Conservation (phyloP, 2,888 invertebrate genomes). For the Tipula helvola region DNA sequence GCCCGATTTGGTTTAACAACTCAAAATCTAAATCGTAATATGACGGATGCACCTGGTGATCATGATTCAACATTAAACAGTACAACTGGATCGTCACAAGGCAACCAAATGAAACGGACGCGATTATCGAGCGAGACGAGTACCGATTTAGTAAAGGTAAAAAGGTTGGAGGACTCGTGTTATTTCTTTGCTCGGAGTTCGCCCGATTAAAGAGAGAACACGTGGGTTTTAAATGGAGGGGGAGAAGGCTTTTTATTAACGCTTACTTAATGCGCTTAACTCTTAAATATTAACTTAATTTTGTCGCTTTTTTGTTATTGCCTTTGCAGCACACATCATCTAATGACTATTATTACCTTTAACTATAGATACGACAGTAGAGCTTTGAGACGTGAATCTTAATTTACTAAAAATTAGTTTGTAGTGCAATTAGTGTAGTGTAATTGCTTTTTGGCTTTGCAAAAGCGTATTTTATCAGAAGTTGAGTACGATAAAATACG, state of each 20-base stretch:
- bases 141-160: conserved; percentile 40
- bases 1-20: conserved; percentile 26
- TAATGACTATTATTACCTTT: neutral
- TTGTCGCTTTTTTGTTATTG: neutral
- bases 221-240: neutral
- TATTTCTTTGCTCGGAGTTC: neutral
- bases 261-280: neutral
- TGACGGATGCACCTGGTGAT: neutral
- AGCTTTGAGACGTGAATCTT: neutral
- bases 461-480: neutral
- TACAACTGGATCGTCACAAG: neutral
- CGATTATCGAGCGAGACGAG: conserved; percentile 39
- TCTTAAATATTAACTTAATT: neutral
- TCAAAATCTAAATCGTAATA: neutral
- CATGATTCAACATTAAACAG: neutral
- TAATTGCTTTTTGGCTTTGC: neutral
- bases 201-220: neutral
- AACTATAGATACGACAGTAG: neutral
- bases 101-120: conserved; percentile 25
- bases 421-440: neutral
- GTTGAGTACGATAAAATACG: neutral
- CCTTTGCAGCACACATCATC: neutral
- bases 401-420: neutral
- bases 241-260: neutral
- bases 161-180: conserved; percentile 13